These are phyloP conservation scores for Vultur gryphus DNA, from an alignment of 2,797 vertebrate species.

Conservation along the genomic window DNA sequence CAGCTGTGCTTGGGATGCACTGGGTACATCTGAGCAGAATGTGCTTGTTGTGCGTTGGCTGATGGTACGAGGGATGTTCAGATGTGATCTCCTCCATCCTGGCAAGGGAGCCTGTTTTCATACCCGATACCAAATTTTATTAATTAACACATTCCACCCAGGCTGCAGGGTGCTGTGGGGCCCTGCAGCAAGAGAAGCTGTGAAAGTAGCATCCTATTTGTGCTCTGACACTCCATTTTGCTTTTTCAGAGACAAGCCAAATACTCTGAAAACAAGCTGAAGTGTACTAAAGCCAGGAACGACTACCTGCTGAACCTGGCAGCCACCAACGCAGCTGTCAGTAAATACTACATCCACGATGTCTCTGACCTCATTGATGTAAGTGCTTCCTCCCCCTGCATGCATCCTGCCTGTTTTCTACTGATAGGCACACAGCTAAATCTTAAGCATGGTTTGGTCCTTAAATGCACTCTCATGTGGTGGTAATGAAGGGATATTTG, in stretches of 20 bases:
- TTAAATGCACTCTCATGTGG: rapidly evolving
- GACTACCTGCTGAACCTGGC: conserved; percentile 96
- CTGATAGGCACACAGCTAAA: not conserved
- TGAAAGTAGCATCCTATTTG: not conserved
- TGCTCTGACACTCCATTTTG: not conserved
- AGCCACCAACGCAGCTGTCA: conserved; percentile 91
- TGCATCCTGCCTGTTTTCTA: not conserved
- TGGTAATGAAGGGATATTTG: not conserved
- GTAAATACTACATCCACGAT: conserved; percentile 98
- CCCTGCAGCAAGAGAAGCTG: not conserved
- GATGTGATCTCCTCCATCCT: not conserved
- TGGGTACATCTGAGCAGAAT: not conserved
- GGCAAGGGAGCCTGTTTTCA: not conserved
- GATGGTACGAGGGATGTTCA: not conserved
- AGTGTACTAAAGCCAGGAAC: conserved; percentile 96
- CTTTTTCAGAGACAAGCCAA: conserved; percentile 92
- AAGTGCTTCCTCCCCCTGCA: conserved; percentile 56
- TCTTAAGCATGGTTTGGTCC: not conserved
- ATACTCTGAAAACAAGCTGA: conserved; percentile 98
- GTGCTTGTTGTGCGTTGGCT: rapidly evolving
- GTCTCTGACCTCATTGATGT: conserved; percentile 97
- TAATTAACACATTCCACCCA: not conserved
- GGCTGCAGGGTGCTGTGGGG: not conserved
- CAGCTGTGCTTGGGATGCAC: not conserved
- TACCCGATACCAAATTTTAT: not conserved